phyloP scores from a whole-genome alignment of 2,888 invertebrate species.

The Caenorhabditis macrosperma region DNA sequence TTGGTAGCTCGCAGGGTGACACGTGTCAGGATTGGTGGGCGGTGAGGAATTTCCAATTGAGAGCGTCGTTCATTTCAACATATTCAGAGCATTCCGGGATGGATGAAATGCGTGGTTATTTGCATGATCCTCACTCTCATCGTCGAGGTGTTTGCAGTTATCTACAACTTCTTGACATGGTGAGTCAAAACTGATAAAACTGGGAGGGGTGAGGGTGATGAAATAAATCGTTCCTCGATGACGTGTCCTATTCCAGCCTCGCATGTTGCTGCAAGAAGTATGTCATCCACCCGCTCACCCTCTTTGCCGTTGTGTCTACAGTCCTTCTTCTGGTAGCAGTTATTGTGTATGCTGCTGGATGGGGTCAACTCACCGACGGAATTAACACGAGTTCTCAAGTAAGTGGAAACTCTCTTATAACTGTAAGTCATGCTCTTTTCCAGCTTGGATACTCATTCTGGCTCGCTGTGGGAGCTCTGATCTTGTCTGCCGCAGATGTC shows the following conservation, averaged over 20 bases:
- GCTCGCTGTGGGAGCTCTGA: slow-evolving; percentile 65
- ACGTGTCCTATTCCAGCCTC: slow-evolving; percentile 37
- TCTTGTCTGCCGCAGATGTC: slow-evolving; percentile 60
- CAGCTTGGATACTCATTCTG: slow-evolving; percentile 70
- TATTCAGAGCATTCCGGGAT: slow-evolving; percentile 59
- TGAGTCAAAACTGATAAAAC: slow-evolving; percentile 21
- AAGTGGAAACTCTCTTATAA: not conserved
- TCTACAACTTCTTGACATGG: slow-evolving; percentile 65
- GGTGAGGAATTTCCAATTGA: slow-evolving; percentile 4
- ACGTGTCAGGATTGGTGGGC: slow-evolving; percentile 57
- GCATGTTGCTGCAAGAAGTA: slow-evolving; percentile 70
- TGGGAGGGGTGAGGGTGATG: not conserved
- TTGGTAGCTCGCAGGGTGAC: slow-evolving; percentile 20
- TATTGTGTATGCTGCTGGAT: slow-evolving; percentile 64
- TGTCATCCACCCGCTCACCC: slow-evolving; percentile 67
- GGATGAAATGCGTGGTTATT: slow-evolving; percentile 59
- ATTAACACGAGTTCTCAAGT: slow-evolving; percentile 27
- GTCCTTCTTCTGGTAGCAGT: slow-evolving; percentile 63
- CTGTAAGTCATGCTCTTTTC: slow-evolving; percentile 11
- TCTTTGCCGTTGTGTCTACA: slow-evolving; percentile 55
- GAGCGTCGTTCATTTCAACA: not conserved
- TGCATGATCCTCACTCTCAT: slow-evolving; percentile 64
- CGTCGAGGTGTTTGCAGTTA: slow-evolving; percentile 53
- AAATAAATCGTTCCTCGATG: not conserved
- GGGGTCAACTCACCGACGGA: slow-evolving; percentile 19